Base-by-base conservation (phyloP, 2,113 vertebrate species). In the Amphilophus citrinellus region DNA sequence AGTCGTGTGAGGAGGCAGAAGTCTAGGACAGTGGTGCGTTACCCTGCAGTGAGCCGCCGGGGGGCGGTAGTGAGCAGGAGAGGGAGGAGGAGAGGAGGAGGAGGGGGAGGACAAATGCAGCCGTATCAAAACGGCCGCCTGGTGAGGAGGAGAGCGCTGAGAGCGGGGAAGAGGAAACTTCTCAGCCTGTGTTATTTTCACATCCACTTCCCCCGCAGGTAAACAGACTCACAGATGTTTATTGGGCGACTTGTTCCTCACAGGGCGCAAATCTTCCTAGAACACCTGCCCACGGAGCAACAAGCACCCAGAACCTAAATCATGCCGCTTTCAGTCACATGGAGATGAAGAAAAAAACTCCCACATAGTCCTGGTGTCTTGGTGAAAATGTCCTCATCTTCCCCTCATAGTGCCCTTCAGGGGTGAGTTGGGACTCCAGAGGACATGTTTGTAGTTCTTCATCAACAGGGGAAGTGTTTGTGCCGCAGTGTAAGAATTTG, bases 1-100 rank as follows among this genome's bases (percentile, higher is more conserved):
- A 5, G 97, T 98, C 80, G 97, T 98, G 92, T 98, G 95, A 98
- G 92, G 90, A 89, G 88, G 78, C 81, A 77, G 60, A 91, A 84
- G 71, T 65, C 35, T 1, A 76, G 87, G 88, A 82, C 80, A 37
- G 73, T 79, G 77, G 87, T 83, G 77, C 86, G 77, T 77, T 85
- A 86, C 35, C 84, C 89, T 6, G 56, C 79, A 10, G 56, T 14
- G 27, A 80, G 84, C 78, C 91, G 83, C 61, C 79, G 79, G 88
- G 87, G 73, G 89, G 88, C 62, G 10, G 81, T 88, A 32, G 79
- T 88, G 56, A 80, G 87, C 76, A 79, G 82, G 89, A 93, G 91
- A 7, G 35, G 92, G 85, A 86, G 89, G 84, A 82, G 87, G 77
- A 73, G 61, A 62, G 47, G 61, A 11, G 73, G 83, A 57, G 32